A percentile compares a stretch with the other conserved stretches of the same genome.
phyloP scores from a whole-genome alignment of 2,113 vertebrate genomes.

The Burhinus oedicnemus region DNA sequence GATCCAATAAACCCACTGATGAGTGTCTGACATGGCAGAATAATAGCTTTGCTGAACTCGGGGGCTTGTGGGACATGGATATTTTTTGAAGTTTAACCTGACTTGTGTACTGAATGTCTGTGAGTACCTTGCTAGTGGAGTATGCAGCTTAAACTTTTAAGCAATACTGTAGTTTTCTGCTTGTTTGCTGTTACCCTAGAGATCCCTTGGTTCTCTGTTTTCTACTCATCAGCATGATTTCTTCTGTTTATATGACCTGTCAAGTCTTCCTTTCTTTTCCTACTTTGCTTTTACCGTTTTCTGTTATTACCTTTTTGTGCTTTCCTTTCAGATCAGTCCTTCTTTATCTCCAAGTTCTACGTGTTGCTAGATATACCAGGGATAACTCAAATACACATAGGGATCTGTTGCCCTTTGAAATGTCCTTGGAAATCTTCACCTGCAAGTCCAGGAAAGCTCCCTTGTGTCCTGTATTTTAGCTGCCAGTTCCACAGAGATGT shows the following conservation, averaged over 20 bases:
- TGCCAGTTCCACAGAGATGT: not conserved
- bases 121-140: not conserved
- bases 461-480: not conserved
- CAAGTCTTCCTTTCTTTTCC: not conserved
- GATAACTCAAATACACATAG: not conserved
- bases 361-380: not conserved
- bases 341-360: not conserved
- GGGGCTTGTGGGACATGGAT: not conserved
- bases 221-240: not conserved
- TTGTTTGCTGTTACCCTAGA: not conserved
- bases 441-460: not conserved
- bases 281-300: not conserved
- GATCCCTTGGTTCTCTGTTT: not conserved
- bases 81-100: not conserved
- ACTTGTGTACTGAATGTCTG: not conserved
- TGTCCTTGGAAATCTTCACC: not conserved
- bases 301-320: not conserved
- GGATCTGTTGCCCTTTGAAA: not conserved
- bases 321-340: not conserved
- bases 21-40: not conserved
- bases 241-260: not conserved
- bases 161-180: not conserved
- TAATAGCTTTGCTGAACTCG: not conserved
- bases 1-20: not conserved
- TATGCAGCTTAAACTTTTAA: not conserved